Percentiles rank a stretch among this genome's conserved stretches.
Conservation (phyloP, 2,888 invertebrate species). For the Crocallis elinguaria region DNA sequence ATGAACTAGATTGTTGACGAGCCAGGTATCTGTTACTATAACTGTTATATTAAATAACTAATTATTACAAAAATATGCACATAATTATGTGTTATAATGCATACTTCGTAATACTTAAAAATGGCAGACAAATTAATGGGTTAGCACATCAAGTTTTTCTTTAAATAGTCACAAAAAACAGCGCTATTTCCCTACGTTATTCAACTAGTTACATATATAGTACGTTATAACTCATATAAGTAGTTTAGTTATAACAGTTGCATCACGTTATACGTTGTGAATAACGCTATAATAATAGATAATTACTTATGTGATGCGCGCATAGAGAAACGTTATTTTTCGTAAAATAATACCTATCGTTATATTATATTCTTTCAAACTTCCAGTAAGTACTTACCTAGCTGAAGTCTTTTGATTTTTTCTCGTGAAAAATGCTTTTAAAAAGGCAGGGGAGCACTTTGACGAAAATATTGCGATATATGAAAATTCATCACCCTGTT, state of each 20-base stretch:
- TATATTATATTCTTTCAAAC: background rate
- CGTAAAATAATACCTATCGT: background rate
- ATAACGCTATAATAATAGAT: background rate
- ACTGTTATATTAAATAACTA: background rate
- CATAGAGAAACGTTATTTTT: too few relatives aligned
- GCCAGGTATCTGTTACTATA: background rate
- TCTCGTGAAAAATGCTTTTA: too few relatives aligned
- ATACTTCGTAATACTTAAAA: background rate
- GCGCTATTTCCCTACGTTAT: constrained; percentile 2
- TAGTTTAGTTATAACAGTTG: background rate
- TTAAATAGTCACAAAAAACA: background rate
- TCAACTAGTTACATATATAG: constrained; percentile 1
- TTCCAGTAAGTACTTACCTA: too few relatives aligned
- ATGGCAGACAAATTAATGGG: background rate
- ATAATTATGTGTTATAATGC: too few relatives aligned
- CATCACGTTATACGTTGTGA: constrained; percentile 1
- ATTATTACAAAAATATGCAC: too few relatives aligned
- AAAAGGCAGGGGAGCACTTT: too few relatives aligned
- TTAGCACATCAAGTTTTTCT: background rate
- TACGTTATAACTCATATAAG: background rate
- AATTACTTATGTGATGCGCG: background rate
- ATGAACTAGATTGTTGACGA: too few relatives aligned
- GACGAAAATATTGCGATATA: too few relatives aligned
- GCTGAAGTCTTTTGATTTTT: too few relatives aligned
- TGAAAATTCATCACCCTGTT: too few relatives aligned